Evolutionary conservation across 2,888 invertebrate species (phyloP).

Genomic region (Aquatica leii): DNA sequence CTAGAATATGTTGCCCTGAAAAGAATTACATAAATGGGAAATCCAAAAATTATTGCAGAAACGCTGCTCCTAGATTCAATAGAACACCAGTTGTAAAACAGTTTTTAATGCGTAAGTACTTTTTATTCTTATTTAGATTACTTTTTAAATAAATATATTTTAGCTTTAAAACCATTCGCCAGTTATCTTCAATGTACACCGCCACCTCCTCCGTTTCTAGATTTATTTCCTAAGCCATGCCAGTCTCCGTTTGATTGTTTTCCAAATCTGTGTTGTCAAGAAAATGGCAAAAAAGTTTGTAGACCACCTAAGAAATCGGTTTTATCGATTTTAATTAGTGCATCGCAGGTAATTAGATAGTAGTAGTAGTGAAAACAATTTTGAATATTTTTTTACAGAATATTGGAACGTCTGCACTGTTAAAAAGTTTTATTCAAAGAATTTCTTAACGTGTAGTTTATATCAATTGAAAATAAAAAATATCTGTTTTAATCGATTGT

Average conservation of each 20-base stretch:
- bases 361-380: too few relatives aligned
- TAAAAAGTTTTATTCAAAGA: background rate
- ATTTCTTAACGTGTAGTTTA: background rate
- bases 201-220: conserved; percentile 71
- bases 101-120: conserved; percentile 69
- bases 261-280: conserved; percentile 82
- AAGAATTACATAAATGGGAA: conserved; percentile 54
- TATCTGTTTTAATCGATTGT: too few relatives aligned
- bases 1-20: conserved; percentile 80
- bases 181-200: conserved; percentile 79
- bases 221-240: conserved; percentile 76
- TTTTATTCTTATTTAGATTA: background rate
- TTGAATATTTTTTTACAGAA: background rate
- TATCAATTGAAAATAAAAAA: too few relatives aligned
- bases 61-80: conserved; percentile 72
- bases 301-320: conserved; percentile 78
- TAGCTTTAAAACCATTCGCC: conserved; percentile 58
- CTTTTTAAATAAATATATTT: conserved; percentile 19
- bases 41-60: conserved; percentile 73
- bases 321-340: conserved; percentile 70
- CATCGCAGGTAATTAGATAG: conserved; percentile 64
- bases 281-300: conserved; percentile 75
- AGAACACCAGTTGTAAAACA: conserved; percentile 69
- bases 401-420: background rate
- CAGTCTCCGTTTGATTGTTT: conserved; percentile 78